A percentile compares a stretch with the other conserved stretches of the same genome.
Conservation (phyloP, 2,888 invertebrate genomes). For the Trachelus tabidus region DNA sequence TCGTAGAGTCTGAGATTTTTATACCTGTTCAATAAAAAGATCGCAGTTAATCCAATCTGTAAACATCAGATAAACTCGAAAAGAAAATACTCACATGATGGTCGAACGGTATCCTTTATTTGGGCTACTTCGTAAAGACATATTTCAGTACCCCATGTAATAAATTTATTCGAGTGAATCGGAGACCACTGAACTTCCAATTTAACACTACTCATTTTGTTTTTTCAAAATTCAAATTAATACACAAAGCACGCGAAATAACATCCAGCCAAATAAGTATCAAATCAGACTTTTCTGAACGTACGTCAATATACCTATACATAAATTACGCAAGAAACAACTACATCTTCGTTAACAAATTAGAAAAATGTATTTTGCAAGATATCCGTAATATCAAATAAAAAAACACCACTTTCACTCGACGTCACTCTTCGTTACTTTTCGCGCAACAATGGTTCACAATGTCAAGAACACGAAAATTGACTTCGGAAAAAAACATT, state of each 20-base stretch:
- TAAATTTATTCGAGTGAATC: conserved; percentile 80
- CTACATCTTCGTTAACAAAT: neutral
- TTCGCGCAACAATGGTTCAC: neutral
- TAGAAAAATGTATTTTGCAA: neutral
- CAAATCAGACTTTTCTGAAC: neutral
- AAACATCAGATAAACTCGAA: conserved; percentile 23
- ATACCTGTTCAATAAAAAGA: conserved; percentile 68
- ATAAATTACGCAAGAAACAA: neutral
- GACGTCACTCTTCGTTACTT: neutral
- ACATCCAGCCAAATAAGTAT: neutral
- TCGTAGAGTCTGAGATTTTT: conserved; percentile 76
- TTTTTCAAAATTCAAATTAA: neutral
- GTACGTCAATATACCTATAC: neutral
- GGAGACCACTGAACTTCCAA: conserved; percentile 92
- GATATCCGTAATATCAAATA: neutral
- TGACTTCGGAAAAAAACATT: neutral
- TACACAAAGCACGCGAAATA: neutral
- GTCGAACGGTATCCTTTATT: conserved; percentile 70
- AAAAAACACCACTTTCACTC: neutral
- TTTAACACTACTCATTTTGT: conserved; percentile 71
- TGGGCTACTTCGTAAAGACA: conserved; percentile 83
- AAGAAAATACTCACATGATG: conserved; percentile 57
- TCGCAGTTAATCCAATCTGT: neutral
- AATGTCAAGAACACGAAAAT: neutral
- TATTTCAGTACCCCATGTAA: conserved; percentile 92